Conservation (phyloP, 2,797 vertebrate genomes). For the Coluber constrictor region DNA sequence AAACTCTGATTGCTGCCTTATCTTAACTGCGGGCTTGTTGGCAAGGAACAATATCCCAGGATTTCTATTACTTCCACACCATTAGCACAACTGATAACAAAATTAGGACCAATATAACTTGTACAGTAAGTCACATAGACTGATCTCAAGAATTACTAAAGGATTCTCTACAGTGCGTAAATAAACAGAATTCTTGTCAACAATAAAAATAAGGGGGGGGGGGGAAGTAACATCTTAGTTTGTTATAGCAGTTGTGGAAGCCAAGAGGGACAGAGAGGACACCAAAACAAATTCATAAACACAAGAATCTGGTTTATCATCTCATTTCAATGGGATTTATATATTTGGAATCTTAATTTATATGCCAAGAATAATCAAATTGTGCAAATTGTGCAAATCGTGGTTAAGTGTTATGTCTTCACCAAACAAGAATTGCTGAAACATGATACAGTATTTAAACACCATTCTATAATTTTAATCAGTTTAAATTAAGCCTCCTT, state of each 20-base stretch:
- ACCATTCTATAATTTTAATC: background rate
- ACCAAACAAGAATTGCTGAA: background rate
- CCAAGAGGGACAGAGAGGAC: background rate
- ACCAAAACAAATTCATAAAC: background rate
- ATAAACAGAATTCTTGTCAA: background rate
- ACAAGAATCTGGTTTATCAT: background rate
- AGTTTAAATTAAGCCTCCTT: background rate
- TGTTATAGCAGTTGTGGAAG: background rate
- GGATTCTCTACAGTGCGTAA: background rate
- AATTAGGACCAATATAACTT: background rate
- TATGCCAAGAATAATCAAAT: background rate
- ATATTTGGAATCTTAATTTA: background rate
- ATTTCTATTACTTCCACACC: background rate
- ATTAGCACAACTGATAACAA: background rate
- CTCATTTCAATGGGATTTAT: background rate
- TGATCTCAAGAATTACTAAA: background rate
- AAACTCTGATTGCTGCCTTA: background rate
- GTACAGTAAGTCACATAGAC: background rate
- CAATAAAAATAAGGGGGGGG: background rate
- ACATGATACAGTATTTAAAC: background rate
- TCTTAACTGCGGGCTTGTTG: background rate
- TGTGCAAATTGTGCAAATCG: background rate
- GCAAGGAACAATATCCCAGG: background rate
- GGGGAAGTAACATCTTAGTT: background rate
- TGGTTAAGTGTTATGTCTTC: background rate